phyloP scores from a whole-genome alignment of 2,888 invertebrate species.

The Lysandra bellargus region DNA sequence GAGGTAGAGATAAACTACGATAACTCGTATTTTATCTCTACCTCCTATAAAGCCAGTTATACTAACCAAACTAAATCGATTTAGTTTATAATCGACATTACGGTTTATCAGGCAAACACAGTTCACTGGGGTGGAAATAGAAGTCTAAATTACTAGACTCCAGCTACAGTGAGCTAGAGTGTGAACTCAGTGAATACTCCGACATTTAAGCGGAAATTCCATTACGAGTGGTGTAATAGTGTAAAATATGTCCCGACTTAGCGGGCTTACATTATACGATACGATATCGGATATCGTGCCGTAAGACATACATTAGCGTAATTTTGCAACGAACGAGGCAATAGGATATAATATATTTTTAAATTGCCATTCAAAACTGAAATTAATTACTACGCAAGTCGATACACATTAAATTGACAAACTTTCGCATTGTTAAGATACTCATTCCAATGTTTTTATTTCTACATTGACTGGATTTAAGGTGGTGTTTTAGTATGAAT shows the following conservation, averaged over 20 bases:
- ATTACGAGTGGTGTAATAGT: not conserved
- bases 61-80: not conserved
- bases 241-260: not conserved
- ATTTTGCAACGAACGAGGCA: too few relatives aligned
- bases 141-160: not conserved
- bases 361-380: too few relatives aligned
- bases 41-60: not conserved
- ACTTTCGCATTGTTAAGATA: too few relatives aligned
- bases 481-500: too few relatives aligned
- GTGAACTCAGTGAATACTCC: not conserved
- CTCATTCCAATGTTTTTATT: too few relatives aligned
- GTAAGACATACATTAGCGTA: too few relatives aligned
- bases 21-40: too few relatives aligned
- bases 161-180: not conserved
- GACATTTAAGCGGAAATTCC: conserved; percentile 13
- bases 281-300: not conserved
- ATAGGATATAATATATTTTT: too few relatives aligned
- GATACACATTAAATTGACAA: too few relatives aligned
- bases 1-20: too few relatives aligned
- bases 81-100: not conserved
- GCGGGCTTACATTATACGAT: not conserved
- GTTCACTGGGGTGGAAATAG: not conserved
- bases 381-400: too few relatives aligned
- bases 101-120: not conserved
- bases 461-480: too few relatives aligned